Evolutionary conservation across 2,113 vertebrate genomes (phyloP), one percentile per base, ranked within the genome.

Genomic region (Riparia riparia): DNA sequence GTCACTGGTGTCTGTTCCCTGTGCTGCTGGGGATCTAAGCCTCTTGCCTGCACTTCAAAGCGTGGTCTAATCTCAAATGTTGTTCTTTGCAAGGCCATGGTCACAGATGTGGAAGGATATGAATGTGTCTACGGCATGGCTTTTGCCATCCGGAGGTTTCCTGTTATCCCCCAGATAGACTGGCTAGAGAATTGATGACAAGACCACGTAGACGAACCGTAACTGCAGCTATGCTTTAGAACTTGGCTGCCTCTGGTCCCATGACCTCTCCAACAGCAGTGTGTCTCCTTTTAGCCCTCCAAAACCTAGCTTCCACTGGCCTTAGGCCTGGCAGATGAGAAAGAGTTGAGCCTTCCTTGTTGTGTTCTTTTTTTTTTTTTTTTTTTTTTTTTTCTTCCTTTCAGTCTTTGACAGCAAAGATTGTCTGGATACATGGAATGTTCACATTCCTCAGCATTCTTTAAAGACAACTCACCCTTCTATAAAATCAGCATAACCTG

Each of bases 81-180:
- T 88, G 66, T 53, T 69, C 42, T 91, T 82, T 79, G 22, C 42
- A 61, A 76, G 34, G 45, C 49, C 21, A 10, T 9, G 53, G 39
- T 57, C 71, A 65, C 32, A 85, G 78, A 84, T 58, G 32, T 89
- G 58, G 72, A 81, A 80, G 29, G 56, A 68, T 81, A 22, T 19
- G 49, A 37, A 20, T 8, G 44, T 71, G 44, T 70, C 58, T 51
- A 50, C 2, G 10, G 37, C 47, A 28, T 49, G 53, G 77, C 63
- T 65, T 83, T 95, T 92, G 54, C 88, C 79, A 78, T 47, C 60
- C 68, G 41, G 39, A 89, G 24, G 39, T 88, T 95, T 89, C 50
- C 45, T 87, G 31, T 57, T 42, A 47, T 53, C 18, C 77, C 34
- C 37, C 34, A 49, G 63, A 72, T 37, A 88, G 57, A 41, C 1